These are phyloP conservation scores for Lethocerus indicus DNA, from an alignment of 1,140 invertebrate genomes.

Conservation along the genomic window DNA sequence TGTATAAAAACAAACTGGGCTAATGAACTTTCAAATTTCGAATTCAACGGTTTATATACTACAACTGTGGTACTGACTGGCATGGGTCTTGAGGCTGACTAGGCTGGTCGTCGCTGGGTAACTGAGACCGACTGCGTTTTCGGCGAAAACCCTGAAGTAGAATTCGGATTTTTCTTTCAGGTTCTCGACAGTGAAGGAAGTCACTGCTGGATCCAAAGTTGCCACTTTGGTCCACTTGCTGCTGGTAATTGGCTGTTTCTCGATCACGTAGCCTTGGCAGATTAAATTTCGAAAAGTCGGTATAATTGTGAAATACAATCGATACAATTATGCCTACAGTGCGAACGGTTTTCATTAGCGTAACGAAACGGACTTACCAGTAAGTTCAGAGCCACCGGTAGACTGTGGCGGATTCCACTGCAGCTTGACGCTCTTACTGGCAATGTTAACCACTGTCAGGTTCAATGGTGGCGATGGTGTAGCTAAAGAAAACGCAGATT, in stretches of 20 bases:
- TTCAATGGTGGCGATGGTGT: conserved; percentile 65
- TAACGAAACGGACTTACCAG: conserved; percentile 32
- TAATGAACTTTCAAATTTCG: background rate
- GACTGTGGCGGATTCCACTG: conserved; percentile 70
- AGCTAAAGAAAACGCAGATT: conserved; percentile 42
- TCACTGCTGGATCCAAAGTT: conserved; percentile 59
- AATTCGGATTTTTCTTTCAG: conserved; percentile 79
- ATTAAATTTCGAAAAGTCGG: too few relatives aligned
- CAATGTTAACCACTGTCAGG: conserved; percentile 57
- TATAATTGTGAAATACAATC: too few relatives aligned
- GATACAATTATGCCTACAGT: too few relatives aligned
- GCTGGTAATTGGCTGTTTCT: conserved; percentile 57
- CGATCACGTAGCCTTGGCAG: conserved; percentile 82
- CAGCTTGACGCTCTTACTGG: conserved; percentile 68
- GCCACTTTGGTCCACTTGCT: conserved; percentile 80
- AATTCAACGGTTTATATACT: background rate
- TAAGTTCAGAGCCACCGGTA: conserved; percentile 73
- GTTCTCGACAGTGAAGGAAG: conserved; percentile 66
- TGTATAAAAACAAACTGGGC: too few relatives aligned
- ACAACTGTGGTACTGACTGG: conserved; percentile 56
- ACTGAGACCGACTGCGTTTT: conserved; percentile 76
- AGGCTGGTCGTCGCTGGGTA: conserved; percentile 58
- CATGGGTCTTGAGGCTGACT: conserved; percentile 80
- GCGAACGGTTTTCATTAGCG: too few relatives aligned
- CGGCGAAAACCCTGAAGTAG: conserved; percentile 78